A percentile compares a stretch with the other conserved stretches of the same genome.
phyloP scores from a whole-genome alignment of 1,140 invertebrate species.

The Parapsyche elsis region DNA sequence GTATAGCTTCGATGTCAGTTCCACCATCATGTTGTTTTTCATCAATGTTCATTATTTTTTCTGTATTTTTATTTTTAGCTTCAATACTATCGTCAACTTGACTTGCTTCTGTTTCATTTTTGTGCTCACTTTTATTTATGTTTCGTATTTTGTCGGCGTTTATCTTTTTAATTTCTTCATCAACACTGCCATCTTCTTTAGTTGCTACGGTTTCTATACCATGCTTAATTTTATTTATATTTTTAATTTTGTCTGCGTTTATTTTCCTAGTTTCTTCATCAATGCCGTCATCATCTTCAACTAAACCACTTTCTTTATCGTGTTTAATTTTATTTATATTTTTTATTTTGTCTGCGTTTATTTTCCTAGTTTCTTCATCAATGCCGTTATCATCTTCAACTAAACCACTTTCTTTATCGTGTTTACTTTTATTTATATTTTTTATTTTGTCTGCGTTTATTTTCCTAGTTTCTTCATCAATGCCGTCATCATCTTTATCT shows the following conservation, averaged over 20 bases:
- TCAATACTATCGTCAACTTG: not conserved
- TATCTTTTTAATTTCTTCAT: not conserved
- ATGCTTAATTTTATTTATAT: not conserved
- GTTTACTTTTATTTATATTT: not conserved
- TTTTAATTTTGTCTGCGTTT: not conserved
- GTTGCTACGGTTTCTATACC: not conserved
- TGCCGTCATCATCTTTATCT: not conserved
- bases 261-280: not conserved
- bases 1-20: not conserved
- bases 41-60: not conserved
- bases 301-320: not conserved
- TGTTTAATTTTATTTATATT: not conserved
- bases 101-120: not conserved
- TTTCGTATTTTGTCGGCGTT: not conserved
- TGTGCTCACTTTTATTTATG: not conserved
- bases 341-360: not conserved
- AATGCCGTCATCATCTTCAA: conserved; percentile 1
- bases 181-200: not conserved
- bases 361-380: not conserved
- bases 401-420: not conserved
- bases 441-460: not conserved
- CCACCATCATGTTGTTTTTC: not conserved
- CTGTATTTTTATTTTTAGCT: not conserved
- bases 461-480: not conserved
- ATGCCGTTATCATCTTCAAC: not conserved